Evolutionary conservation across 2,888 invertebrate genomes (phyloP), one percentile per base, ranked within the genome.

Genomic region (Nymphalis c-album): DNA sequence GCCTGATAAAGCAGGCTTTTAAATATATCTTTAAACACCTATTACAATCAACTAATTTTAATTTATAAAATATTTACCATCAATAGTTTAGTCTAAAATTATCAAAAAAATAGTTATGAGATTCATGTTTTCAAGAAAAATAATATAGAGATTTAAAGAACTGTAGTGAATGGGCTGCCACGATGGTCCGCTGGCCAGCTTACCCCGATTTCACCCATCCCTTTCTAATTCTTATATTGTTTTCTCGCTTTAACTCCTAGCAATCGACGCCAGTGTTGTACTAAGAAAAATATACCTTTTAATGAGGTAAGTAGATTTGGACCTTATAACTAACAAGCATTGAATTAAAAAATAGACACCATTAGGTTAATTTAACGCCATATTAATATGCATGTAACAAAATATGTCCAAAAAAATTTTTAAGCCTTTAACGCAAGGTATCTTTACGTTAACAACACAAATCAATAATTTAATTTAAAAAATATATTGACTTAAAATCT

Each of bases 121-220:
- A 35, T 10, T 35, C n/a, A 17, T 40, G 0, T 18, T 4, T 18
- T 57, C 3, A 18, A 40, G 20, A 13, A 40, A 7, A 26, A 22
- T 22, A 18, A 13, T 13, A 7, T 10, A 2, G 17, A 48, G 8
- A 31, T 18, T 8, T 7, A 40, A 35, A 57, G 61, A 66, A 66
- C 8, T 58, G 22, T 31, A 20, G 20, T 18, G 51, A 67, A 64
- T 64, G 63, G 58, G 47, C 53, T 64, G 47, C 40, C 65, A 63
- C 74, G 74, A 73, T 65, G 89, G 85, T 86, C 84, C 91, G 91
- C 87, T 83, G 91, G 90, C 91, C 86, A 92, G 90, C 83, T 81
- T 78, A 77, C 86, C 89, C 85, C 60, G 73, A 55, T 76, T 73
- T 72, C 74, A 53, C 67, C 78, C 76, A 31, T 86, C 90, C 83